Base-by-base conservation (phyloP, 2,888 invertebrate genomes). In the Galeopsomyia nigrocyanea region DNA sequence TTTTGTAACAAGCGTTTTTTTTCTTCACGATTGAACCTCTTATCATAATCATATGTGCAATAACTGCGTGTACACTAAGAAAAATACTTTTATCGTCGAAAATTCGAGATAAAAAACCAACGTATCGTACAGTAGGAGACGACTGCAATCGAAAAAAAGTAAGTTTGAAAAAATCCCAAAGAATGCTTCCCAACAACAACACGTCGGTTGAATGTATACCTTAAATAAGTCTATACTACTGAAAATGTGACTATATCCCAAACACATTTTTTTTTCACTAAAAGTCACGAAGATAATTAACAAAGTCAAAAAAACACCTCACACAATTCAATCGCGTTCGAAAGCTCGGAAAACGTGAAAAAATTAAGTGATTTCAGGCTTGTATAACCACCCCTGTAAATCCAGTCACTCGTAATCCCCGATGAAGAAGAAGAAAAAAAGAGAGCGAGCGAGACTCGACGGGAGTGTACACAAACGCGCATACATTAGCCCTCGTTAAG, bases 401-500 rank as follows among this genome's bases (percentile, higher is more conserved):
- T 49, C 22, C 50, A n/a, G 6, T 3, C 47, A 21, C 50, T 49
- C 39, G 50, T 47, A 13, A 39, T 47, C 16, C 60, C 47, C 13
- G 46, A 60, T 1, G 10, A 39, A 7, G 10, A 21, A 14, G 39
- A 19, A 21, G 26, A 49, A 64, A 57, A 46, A 22, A 55, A 17
- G 55, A 21, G 31, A 19, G 19, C n/a, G 26, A 16, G 14, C 13
- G 31, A 21, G 31, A 63, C 10, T 47, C 22, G 50, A 50, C 14
- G 17, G 17, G 14, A 46, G 19, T 58, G 57, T 14, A 58, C 21
- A 57, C 19, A 26, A 46, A 22, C 39, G 49, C 57, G 69, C 66
- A 66, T 66, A 66, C 56, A 71, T 65, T 74, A 71, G 68, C 68
- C 68, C 71, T 74, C 74, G 74, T 74, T 74, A 74, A 68, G 56